These are phyloP conservation scores for Polypterus senegalus DNA, from an alignment of 2,113 vertebrate genomes.

Conservation along the genomic window DNA sequence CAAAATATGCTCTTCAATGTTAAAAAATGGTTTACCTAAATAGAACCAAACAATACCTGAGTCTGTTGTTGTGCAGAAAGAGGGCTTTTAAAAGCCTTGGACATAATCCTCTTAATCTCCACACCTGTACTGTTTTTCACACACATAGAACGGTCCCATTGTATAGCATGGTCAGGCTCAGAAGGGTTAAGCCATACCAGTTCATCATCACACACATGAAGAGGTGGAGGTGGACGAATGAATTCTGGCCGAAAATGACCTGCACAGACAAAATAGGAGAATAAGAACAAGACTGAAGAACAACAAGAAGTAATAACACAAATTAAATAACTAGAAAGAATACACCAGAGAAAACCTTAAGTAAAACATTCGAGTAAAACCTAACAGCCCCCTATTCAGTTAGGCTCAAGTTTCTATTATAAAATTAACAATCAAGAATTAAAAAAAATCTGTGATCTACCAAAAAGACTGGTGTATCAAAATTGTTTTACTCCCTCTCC, in stretches of 20 bases:
- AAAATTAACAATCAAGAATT: too few species aligned
- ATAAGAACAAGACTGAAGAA: neutral
- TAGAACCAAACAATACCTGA: slow-evolving; percentile 49
- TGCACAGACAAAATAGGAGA: slow-evolving; percentile 23
- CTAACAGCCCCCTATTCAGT: too few species aligned
- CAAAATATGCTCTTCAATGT: too few species aligned
- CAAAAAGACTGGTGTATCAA: too few species aligned
- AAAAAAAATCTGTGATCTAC: too few species aligned
- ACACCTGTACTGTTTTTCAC: slow-evolving; percentile 90
- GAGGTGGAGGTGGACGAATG: slow-evolving; percentile 82
- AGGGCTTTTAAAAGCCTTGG: slow-evolving; percentile 96
- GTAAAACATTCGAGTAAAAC: too few species aligned
- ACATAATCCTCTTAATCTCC: slow-evolving; percentile 95
- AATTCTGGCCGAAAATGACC: slow-evolving; percentile 95
- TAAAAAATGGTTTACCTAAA: too few species aligned
- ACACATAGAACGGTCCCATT: slow-evolving; percentile 96
- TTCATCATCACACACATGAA: slow-evolving; percentile 90
- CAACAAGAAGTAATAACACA: neutral
- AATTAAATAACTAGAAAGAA: too few species aligned
- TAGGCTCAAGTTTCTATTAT: too few species aligned
- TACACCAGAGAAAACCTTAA: too few species aligned
- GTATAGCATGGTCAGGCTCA: slow-evolving; percentile 80
- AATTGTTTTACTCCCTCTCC: too few species aligned
- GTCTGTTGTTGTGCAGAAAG: slow-evolving; percentile 85
- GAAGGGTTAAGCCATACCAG: slow-evolving; percentile 88